Evolutionary conservation across 2,888 invertebrate species (phyloP), one percentile per base, ranked within the genome.

Genomic region (Nephrocerus scutellatus): DNA sequence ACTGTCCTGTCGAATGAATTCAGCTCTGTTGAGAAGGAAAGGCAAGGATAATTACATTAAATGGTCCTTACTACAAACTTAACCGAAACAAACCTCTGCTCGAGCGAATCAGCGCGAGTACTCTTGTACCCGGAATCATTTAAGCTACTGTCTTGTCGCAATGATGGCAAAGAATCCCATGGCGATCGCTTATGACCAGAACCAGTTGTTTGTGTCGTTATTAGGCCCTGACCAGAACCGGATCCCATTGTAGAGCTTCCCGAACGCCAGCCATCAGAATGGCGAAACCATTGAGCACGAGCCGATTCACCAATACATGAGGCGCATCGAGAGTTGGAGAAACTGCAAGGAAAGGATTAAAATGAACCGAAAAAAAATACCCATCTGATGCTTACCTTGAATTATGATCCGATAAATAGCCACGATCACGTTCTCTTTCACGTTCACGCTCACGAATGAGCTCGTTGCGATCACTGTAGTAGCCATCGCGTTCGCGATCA

Each of bases 271-370:
- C 88, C 87, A 60, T 88, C 88, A 25, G 87, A 88, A 69, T 88
- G 88, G 12, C 88, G 80, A 72, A 87, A 89, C 88, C 88, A 88
- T 56, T 88, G 87, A 45, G 85, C 84, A 19, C 88, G 77, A 44
- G 87, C 85, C 16, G 87, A 85, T 69, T 88, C 88, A n/a, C 87
- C 87, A 67, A 88, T 84, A 70, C 88, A 88, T 31, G 85, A 85
- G 44, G 86, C 84, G 62, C 88, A 89, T 52, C 86, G 75, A 23
- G 80, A 78, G 44, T 76, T 73, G 41, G 75, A 74, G 58, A 24
- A 37, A 31, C 28, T 30, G 16, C 3, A 10, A 25, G 7, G 15
- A 29, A 30, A 2, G 9, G 20, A 35, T 12, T 18, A 16, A n/a
- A 29, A 34, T 30, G 22, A n/a, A n/a, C n/a, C n/a, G n/a, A n/a